Conservation (phyloP, 2,113 vertebrate genomes). For the Thomomys bottae region DNA sequence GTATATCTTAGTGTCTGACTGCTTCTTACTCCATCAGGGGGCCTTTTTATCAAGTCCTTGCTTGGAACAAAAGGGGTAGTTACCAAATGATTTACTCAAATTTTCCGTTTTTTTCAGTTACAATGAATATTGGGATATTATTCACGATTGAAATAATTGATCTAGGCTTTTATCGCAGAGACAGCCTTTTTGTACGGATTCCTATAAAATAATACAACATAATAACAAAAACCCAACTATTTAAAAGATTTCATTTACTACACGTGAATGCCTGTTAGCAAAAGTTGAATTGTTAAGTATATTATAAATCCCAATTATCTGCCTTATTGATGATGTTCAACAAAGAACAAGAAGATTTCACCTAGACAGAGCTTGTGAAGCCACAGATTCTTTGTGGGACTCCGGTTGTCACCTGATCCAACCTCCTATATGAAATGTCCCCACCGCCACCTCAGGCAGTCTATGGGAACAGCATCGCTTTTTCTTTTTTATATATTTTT, state of each 20-base stretch:
- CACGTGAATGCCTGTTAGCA: not conserved
- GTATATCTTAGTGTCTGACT: not conserved
- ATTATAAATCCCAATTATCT: not conserved
- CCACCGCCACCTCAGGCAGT: not conserved
- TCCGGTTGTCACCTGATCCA: not conserved
- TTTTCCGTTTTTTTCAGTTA: conserved; percentile 24
- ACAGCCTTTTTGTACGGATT: not conserved
- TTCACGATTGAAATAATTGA: not conserved
- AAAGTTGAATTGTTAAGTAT: not conserved
- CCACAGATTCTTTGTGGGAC: not conserved
- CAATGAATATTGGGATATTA: not conserved
- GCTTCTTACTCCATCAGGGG: not conserved
- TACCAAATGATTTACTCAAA: not conserved
- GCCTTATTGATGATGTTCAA: not conserved
- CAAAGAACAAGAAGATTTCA: not conserved
- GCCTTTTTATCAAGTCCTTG: not conserved
- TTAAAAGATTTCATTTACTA: conserved; percentile 14
- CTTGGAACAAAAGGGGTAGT: not conserved
- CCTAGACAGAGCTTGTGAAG: not conserved
- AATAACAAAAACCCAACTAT: not conserved
- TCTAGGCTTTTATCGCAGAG: not conserved
- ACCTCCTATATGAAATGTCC: not conserved
- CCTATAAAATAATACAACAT: not conserved
- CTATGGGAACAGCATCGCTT: not conserved
- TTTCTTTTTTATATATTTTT: too few relatives aligned